Evolutionary conservation across 2,888 invertebrate genomes (phyloP).

Genomic region (Drosophila parthenogenetica): DNA sequence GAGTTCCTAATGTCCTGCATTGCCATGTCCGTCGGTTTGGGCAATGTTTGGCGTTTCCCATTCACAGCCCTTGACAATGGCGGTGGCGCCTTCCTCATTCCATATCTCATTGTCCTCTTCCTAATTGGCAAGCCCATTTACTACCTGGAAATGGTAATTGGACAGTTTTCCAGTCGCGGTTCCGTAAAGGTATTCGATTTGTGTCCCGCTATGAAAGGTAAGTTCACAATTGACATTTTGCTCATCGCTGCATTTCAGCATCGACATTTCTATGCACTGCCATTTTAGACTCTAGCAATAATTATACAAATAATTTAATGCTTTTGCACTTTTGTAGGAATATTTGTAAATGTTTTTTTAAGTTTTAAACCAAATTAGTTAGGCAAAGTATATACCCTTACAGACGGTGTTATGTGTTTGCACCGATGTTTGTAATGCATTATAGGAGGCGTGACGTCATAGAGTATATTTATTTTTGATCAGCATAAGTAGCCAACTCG

Average conservation of each 20-base stretch:
- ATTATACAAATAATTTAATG: too few relatives aligned
- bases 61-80: slow-evolving; percentile 89
- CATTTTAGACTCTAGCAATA: too few relatives aligned
- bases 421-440: too few relatives aligned
- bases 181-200: slow-evolving; percentile 89
- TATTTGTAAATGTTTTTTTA: too few relatives aligned
- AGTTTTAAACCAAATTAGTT: too few relatives aligned
- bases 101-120: slow-evolving; percentile 88
- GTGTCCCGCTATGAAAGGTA: slow-evolving; percentile 90
- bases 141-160: slow-evolving; percentile 90
- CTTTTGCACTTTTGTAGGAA: too few relatives aligned
- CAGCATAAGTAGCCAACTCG: too few relatives aligned
- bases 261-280: slow-evolving; percentile 1
- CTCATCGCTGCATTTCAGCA: neutral
- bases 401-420: too few relatives aligned
- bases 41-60: slow-evolving; percentile 90
- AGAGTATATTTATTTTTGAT: too few relatives aligned
- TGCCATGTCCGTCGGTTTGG: slow-evolving; percentile 88
- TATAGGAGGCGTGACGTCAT: too few relatives aligned
- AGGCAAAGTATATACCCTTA: too few relatives aligned
- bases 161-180: slow-evolving; percentile 90
- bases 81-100: slow-evolving; percentile 89
- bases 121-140: slow-evolving; percentile 90
- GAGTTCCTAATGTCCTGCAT: slow-evolving; percentile 85
- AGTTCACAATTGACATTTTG: slow-evolving; percentile 37